A percentile compares a stretch with the other conserved stretches of the same genome.
phyloP scores from a whole-genome alignment of 64 coral and sea anemone genomes.

The Orbicella faveolata region DNA sequence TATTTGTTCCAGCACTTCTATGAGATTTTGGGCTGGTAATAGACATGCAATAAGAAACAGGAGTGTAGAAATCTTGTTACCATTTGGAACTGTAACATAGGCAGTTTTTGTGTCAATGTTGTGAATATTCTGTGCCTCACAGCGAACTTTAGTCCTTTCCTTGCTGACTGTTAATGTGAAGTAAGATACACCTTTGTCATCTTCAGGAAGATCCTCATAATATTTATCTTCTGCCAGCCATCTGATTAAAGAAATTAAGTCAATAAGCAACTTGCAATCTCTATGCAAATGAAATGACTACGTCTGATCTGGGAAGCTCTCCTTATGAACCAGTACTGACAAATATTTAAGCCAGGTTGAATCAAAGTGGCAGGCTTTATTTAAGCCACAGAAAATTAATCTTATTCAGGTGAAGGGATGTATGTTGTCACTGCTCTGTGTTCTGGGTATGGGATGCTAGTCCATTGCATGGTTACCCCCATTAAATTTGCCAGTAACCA shows the following conservation, averaged over 20 bases:
- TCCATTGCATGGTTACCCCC: too few species aligned
- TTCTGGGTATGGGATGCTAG: too few species aligned
- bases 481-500: too few species aligned
- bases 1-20: too few species aligned
- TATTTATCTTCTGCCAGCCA: conserved; percentile 46
- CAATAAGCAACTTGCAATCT: not conserved
- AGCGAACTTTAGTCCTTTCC: conserved; percentile 23
- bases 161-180: conserved; percentile 29
- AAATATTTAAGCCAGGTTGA: too few species aligned
- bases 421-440: too few species aligned
- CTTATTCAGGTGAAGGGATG: too few species aligned
- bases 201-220: not conserved
- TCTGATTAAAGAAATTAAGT: not conserved
- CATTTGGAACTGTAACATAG: conserved; percentile 10
- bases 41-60: not conserved
- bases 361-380: too few species aligned
- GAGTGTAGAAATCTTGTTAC: not conserved
- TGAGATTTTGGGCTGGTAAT: too few species aligned
- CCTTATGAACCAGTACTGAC: too few species aligned
- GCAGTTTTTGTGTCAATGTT: conserved; percentile 51
- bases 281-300: not conserved
- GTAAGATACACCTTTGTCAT: conserved; percentile 5
- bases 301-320: not conserved
- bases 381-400: too few species aligned
- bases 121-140: conserved; percentile 44